Evolutionary conservation across 2,797 vertebrate species (phyloP).

Genomic region (Rhodeus uyekii): DNA sequence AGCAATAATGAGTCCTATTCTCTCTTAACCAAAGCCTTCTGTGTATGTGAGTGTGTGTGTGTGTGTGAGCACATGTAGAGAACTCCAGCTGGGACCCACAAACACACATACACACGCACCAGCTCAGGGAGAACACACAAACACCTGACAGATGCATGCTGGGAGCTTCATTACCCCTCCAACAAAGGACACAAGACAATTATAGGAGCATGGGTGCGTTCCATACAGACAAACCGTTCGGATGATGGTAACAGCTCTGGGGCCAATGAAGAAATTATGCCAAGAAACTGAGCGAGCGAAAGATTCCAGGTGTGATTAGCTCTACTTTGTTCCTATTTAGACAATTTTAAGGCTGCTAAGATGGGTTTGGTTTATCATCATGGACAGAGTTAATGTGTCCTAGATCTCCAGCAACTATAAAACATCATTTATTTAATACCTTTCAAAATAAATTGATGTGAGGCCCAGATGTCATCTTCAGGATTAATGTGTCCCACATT

Average conservation of each 20-base stretch:
- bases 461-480: constrained; percentile 15
- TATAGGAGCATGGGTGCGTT: constrained; percentile 66
- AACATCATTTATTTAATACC: constrained; percentile 37
- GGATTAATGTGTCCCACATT: constrained; percentile 27
- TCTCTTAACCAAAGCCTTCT: constrained; percentile 62
- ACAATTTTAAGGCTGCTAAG: constrained; percentile 7
- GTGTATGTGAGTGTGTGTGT: constrained; percentile 2
- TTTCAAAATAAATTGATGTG: constrained; percentile 36
- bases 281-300: background rate
- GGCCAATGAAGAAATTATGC: constrained; percentile 2
- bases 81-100: constrained; percentile 84
- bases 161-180: constrained; percentile 89
- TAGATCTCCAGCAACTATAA: constrained; percentile 12
- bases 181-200: constrained; percentile 89
- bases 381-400: constrained; percentile 12
- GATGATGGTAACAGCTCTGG: constrained; percentile 15
- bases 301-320: constrained; percentile 17
- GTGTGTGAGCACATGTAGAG: constrained; percentile 58
- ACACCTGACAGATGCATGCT: constrained; percentile 91
- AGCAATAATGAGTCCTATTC: constrained; percentile 88
- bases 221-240: constrained; percentile 16
- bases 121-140: constrained; percentile 81
- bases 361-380: constrained; percentile 3
- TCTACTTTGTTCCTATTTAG: background rate
- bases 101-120: constrained; percentile 60